A percentile compares a stretch with the other conserved stretches of the same genome.
Conservation (phyloP, 2,797 vertebrate genomes). For the Phalanger gymnotis region DNA sequence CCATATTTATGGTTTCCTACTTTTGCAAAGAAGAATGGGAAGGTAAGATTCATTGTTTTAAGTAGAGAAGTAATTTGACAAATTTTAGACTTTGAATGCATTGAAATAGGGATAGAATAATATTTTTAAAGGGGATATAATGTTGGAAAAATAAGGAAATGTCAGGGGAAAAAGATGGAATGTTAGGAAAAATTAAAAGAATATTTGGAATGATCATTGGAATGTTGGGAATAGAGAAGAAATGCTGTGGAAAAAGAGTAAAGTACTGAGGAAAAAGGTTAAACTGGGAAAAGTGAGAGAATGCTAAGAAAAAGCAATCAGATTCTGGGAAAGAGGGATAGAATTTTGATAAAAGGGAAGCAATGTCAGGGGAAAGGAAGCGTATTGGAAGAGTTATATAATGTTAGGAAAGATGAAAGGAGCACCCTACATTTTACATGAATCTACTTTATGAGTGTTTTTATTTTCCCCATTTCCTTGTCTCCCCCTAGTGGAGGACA, state of each 20-base stretch:
- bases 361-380: not conserved
- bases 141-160: not conserved
- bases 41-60: not conserved
- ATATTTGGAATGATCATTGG: not conserved
- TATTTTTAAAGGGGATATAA: not conserved
- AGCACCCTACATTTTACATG: not conserved
- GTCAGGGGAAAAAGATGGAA: not conserved
- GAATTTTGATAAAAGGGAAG: not conserved
- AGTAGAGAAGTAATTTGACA: not conserved
- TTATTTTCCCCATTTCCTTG: not conserved
- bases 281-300: not conserved
- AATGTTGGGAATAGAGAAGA: not conserved
- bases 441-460: not conserved
- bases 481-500: constrained; percentile 14
- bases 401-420: not conserved
- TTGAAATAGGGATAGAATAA: not conserved
- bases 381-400: not conserved
- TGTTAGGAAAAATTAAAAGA: not conserved
- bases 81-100: not conserved
- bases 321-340: not conserved
- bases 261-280: not conserved
- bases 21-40: not conserved
- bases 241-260: not conserved
- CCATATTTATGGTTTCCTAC: not conserved
- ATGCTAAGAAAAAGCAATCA: not conserved